A percentile compares a stretch with the other conserved stretches of the same genome.
Evolutionary conservation across 2,113 vertebrate genomes (phyloP).

Genomic region (Eudorcas thomsonii): DNA sequence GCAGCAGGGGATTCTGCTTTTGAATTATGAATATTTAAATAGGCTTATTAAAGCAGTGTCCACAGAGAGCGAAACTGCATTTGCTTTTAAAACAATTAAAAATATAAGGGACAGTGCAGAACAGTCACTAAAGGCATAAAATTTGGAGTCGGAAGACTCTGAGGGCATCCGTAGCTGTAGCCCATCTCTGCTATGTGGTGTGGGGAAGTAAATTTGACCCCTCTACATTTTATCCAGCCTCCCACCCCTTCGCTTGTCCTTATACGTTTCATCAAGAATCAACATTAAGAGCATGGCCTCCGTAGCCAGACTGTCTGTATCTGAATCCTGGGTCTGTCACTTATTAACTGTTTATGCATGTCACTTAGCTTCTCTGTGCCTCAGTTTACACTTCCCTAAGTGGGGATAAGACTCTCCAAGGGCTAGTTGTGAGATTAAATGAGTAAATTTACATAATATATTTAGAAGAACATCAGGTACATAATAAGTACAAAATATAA

Average conservation of each 20-base stretch:
- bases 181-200: accelerated
- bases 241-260: neutral
- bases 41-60: slow-evolving; percentile 66
- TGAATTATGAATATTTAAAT: slow-evolving; percentile 74
- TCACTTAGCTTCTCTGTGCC: neutral
- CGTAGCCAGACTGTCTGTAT: neutral
- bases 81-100: slow-evolving; percentile 70
- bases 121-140: neutral
- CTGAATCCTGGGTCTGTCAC: neutral
- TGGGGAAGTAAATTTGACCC: neutral
- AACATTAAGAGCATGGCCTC: neutral
- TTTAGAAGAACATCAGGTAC: neutral
- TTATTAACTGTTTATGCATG: neutral
- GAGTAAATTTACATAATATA: neutral
- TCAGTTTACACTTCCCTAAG: neutral
- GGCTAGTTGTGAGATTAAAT: neutral
- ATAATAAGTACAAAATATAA: neutral
- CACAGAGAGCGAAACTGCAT: slow-evolving; percentile 54
- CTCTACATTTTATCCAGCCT: neutral
- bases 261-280: neutral
- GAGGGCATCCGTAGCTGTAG: neutral
- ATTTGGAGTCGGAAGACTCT: neutral
- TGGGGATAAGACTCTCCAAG: neutral
- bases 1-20: slow-evolving; percentile 22
- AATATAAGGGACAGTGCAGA: slow-evolving; percentile 28